phyloP scores from a whole-genome alignment of 1,140 invertebrate genomes.

The Aphaenogaster floridana region DNA sequence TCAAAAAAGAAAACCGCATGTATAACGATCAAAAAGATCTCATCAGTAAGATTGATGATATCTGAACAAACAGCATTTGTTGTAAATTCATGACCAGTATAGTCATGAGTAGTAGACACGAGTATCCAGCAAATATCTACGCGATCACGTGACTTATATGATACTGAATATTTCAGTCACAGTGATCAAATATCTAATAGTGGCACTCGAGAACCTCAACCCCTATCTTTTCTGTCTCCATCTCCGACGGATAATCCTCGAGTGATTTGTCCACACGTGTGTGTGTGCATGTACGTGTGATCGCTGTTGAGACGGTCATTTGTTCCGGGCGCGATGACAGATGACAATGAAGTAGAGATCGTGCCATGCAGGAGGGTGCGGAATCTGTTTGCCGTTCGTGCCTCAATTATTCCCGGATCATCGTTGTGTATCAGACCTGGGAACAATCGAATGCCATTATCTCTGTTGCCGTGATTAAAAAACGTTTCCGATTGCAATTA shows the following conservation, averaged over 20 bases:
- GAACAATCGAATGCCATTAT: conserved; percentile 76
- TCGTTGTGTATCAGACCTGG: conserved; percentile 81
- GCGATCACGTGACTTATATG: neutral
- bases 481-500: conserved; percentile 38
- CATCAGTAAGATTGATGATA: neutral
- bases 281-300: neutral
- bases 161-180: conserved; percentile 16
- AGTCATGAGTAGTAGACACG: neutral
- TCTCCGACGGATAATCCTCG: conserved; percentile 83
- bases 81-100: neutral
- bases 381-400: conserved; percentile 85
- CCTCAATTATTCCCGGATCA: conserved; percentile 87
- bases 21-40: neutral
- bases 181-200: conserved; percentile 35
- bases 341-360: conserved; percentile 85
- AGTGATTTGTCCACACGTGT: conserved; percentile 79
- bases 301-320: conserved; percentile 83
- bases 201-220: conserved; percentile 22
- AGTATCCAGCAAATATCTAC: neutral
- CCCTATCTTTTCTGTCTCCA: conserved; percentile 20
- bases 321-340: conserved; percentile 85
- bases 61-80: neutral
- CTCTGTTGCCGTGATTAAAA: conserved; percentile 71
- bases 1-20: neutral
- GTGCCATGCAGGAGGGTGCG: conserved; percentile 68